Evolutionary conservation across 1,140 invertebrate species (phyloP), one percentile per base, ranked within the genome.

Genomic region (Protaetia brevitarsis): DNA sequence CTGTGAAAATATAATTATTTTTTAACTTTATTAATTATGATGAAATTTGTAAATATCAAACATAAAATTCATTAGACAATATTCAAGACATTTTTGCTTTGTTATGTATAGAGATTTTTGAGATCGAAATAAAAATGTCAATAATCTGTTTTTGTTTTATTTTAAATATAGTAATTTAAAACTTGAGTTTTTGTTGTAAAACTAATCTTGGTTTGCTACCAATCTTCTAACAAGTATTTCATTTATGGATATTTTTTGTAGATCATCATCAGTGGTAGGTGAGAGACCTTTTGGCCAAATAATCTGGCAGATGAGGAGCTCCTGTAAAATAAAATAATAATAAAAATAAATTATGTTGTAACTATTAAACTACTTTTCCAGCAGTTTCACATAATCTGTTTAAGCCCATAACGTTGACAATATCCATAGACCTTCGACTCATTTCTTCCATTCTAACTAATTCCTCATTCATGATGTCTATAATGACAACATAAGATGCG

Each of bases 401-500:
- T 29, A 86, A 74, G 27, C 83, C 82, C 66, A 83, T 76, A 23
- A 88, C 72, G 60, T 75, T 79, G 37, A 77, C 79, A 82, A 84
- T 85, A 2, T 78, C 79, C 45, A 83, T 78, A 65, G 77, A 78
- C 29, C 77, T 69, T 51, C 73, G 64, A 2, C 69, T 69, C 66
- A 77, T 75, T 34, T 56, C 70, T 65, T 77, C 58, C 45, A 76
- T 74, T 72, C 74, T 73, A 34, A 73, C 56, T 45, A 78, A 69
- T 51, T 72, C 73, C 29, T 77, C 71, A 73, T 78, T 71, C 5
- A 82, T 69, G 21, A 82, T 75, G 70, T 85, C 84, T 10, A 93
- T 85, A 16, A 93, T 76, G 2, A 95, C 89, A 64, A 94, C 86
- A 73, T 91, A 96, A 62, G 90, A 90, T 27, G 93, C 89, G 82